These are phyloP conservation scores for Cydia fagiglandana DNA, from an alignment of 1,140 invertebrate species.

Conservation along the genomic window DNA sequence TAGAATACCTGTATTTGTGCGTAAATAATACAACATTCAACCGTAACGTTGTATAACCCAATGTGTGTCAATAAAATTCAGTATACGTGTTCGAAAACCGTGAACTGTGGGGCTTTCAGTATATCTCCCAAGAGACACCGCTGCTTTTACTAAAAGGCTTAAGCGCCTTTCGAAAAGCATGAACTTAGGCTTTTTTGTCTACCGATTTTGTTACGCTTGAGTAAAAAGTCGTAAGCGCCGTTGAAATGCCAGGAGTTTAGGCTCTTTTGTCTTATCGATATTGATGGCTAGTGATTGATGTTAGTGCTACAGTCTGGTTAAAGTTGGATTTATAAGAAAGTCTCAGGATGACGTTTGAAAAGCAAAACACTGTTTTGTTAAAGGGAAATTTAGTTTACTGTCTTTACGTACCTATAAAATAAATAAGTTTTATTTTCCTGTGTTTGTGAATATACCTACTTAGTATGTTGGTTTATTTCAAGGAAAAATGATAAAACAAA, in stretches of 20 bases:
- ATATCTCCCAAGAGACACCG: not conserved
- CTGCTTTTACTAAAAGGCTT: not conserved
- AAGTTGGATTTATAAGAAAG: constrained; percentile 11
- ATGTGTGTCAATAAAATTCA: not conserved
- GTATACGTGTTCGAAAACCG: not conserved
- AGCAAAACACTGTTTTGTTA: not conserved
- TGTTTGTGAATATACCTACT: no score
- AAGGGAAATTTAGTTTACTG: no score
- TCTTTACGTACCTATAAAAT: no score
- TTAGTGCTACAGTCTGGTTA: not conserved
- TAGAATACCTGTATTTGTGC: no score
- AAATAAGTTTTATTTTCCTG: no score
- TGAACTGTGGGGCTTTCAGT: not conserved
- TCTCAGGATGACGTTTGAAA: not conserved
- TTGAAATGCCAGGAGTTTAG: not conserved
- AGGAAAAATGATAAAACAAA: no score
- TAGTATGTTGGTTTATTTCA: no score
- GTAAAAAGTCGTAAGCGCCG: not conserved
- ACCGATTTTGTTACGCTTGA: not conserved
- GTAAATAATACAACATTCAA: no score
- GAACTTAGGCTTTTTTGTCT: not conserved
- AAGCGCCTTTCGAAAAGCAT: not conserved
- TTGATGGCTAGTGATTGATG: not conserved
- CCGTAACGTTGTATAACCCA: not conserved
- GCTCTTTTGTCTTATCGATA: not conserved